Base-by-base conservation (phyloP, 2,888 invertebrate species). In the Noctua pronuba region DNA sequence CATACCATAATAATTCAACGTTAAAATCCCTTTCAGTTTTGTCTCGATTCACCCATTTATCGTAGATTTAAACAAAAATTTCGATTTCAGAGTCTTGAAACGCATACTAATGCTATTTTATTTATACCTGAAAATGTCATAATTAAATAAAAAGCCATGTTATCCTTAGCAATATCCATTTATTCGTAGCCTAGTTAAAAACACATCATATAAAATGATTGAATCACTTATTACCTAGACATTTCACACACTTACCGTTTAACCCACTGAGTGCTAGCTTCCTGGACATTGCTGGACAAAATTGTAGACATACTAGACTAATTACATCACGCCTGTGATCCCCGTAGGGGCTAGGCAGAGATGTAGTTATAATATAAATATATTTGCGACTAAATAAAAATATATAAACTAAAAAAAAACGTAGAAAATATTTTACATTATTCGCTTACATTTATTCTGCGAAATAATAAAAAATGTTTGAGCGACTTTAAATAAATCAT, bases 141-240 rank as follows among this genome's bases (percentile, higher is more conserved):
- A 18, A 46, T 24, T 16, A 67, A 86, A 83, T 77, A 82, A 88
- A 85, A 76, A 73, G 67, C 72, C 35, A 76, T 44, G 13, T 65
- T 69, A 70, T 82, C 35, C 87, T 86, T 88, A 88, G 77, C 82
- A 86, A 80, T 83, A 87, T 87, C 75, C 80, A 84, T 90, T 89
- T 90, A 89, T 88, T 89, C 67, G 77, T 88, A 86, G 79, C 83
- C 86, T 87, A 87, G 71, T 79, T 87, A 84, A 80, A 88, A 90
- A 88, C 88, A 87, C 87, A 82, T 89, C 91, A 90, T 92, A 92
- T 85, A 91, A 92, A 92, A 92, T 88, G 88, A 88, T 89, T 71
- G 80, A 86, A 86, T 89, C 88, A 86, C 87, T 90, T 88, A 85
- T 73, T 46, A 62, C 67, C 86, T 88, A 90, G 73, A 84, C 83